Conservation (phyloP, 2,888 invertebrate species). For the Oligia strigilis region DNA sequence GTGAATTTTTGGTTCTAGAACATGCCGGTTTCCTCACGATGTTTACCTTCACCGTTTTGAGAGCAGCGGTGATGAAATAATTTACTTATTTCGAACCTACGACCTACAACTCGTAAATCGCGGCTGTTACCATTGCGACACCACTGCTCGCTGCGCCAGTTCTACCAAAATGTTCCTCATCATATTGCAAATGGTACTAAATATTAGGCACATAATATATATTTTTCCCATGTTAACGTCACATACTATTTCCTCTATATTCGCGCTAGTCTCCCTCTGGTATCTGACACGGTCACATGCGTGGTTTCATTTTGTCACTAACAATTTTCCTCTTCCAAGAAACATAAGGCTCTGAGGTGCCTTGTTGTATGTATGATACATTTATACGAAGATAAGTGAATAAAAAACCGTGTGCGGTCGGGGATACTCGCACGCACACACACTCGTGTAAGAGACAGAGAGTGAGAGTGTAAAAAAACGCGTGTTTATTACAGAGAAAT, state of each 20-base stretch:
- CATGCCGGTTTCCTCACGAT: neutral
- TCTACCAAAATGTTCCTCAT: conserved; percentile 3
- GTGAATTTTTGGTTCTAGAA: too few species aligned
- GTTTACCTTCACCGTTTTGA: neutral
- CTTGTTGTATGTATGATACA: neutral
- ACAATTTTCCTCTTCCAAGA: conserved; percentile 38
- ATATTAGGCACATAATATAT: conserved; percentile 3
- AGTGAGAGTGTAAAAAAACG: neutral
- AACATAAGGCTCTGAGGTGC: neutral
- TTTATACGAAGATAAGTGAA: too few species aligned
- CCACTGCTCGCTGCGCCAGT: neutral
- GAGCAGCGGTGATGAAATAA: neutral
- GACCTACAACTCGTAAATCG: neutral
- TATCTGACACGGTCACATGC: conserved; percentile 34
- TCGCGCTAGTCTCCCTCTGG: conserved; percentile 24
- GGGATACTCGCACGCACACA: too few species aligned
- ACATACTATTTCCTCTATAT: conserved; percentile 39
- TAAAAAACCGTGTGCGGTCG: too few species aligned
- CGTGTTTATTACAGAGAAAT: neutral
- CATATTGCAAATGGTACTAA: neutral
- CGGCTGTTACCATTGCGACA: neutral
- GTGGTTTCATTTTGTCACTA: conserved; percentile 41
- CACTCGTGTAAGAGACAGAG: neutral
- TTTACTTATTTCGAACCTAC: neutral
- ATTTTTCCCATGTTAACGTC: neutral